Evolutionary conservation across 2,113 vertebrate genomes (phyloP), one percentile per base, ranked within the genome.

Genomic region (Phylloscopus whistleri): DNA sequence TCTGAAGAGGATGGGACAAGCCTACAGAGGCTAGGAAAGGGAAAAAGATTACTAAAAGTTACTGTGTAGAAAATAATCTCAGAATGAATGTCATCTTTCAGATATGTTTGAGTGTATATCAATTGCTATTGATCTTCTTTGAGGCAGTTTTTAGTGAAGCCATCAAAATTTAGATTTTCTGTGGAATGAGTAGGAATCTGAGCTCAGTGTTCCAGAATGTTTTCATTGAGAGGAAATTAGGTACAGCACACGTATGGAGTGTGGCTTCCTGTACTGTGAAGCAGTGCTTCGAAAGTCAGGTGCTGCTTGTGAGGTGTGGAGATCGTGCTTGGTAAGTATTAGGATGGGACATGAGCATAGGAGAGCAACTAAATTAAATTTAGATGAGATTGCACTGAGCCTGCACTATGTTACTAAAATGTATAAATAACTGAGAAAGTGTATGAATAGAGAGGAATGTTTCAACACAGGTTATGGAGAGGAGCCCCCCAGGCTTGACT

Each of bases 171-270:
- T 55, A 49, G 16, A 27, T 76, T 93, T 84, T 72, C 31, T 72
- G 26, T 84, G 33, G 60, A 75, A 56, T 46, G 46, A 58, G 5
- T 12, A 7, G 66, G 78, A 56, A 14, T 41, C 35, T 26, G 59
- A 85, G 70, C 21, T 87, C 43, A 18, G 22, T 33, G 19, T 85
- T 88, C 51, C 27, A 6, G 37, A 12, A 10, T 41, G 16, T 53
- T 91, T 81, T 48, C 43, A 27, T 13, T 59, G 41, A 35, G 43
- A 76, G 43, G 26, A 35, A 14, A 8, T 56, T 19, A 13, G 56
- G n/a, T 13, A 35, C 15, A 74, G 33, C 17, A 48, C 4, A 0
- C 1, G 1, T 28, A 4, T 17, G 18, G 35, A 63, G 26, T 28
- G 39, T 81, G 49, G 37, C 62, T 63, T 35, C 1, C 0, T 31